These are phyloP conservation scores for Elysia crispata DNA, from an alignment of 2,888 invertebrate species.

Conservation along the genomic window DNA sequence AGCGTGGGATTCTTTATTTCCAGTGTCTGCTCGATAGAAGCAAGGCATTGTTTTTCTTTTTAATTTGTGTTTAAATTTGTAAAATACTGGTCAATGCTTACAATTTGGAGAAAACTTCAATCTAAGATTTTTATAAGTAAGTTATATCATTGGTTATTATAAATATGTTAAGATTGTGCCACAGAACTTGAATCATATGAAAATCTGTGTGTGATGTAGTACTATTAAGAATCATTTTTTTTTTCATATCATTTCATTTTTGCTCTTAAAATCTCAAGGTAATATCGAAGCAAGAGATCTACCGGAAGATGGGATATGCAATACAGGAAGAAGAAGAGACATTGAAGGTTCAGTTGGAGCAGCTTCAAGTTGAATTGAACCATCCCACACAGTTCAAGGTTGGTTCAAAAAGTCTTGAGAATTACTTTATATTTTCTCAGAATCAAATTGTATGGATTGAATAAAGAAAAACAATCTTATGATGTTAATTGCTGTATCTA, in stretches of 20 bases:
- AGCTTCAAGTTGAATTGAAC: slow-evolving; percentile 90
- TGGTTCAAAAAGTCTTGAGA: slow-evolving; percentile 35
- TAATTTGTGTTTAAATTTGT: too few relatives aligned
- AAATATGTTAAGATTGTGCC: too few relatives aligned
- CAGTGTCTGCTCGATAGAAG: too few relatives aligned
- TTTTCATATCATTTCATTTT: not conserved
- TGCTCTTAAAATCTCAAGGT: slow-evolving; percentile 81
- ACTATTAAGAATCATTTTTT: too few relatives aligned
- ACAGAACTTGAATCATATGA: too few relatives aligned
- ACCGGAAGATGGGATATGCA: slow-evolving; percentile 91
- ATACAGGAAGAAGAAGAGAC: slow-evolving; percentile 93
- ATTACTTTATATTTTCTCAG: not conserved
- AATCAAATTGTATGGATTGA: not conserved
- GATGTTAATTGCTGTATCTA: not conserved
- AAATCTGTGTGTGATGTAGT: too few relatives aligned
- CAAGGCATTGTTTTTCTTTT: too few relatives aligned
- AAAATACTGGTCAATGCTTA: too few relatives aligned
- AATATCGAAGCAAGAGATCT: slow-evolving; percentile 90
- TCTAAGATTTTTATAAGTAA: too few relatives aligned
- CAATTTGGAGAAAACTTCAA: too few relatives aligned
- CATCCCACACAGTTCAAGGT: slow-evolving; percentile 95
- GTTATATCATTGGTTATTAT: too few relatives aligned
- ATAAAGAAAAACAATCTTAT: not conserved
- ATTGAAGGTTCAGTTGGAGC: slow-evolving; percentile 90
- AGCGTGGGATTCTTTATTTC: too few relatives aligned